phyloP scores from a whole-genome alignment of 2,797 vertebrate species.

The Acanthopagrus latus region DNA sequence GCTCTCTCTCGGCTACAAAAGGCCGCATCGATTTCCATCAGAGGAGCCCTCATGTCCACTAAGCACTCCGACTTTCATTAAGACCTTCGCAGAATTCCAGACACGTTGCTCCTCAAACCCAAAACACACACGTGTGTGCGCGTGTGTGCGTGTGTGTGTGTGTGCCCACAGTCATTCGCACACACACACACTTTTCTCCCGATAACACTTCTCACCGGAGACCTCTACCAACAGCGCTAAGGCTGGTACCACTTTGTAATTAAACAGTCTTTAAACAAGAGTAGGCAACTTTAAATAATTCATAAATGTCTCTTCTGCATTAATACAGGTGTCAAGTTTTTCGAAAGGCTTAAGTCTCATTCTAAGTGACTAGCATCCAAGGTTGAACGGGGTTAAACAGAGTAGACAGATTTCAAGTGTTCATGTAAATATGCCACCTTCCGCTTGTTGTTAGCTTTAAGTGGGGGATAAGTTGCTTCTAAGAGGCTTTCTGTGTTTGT shows the following conservation, averaged over 20 bases:
- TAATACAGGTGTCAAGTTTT: conserved; percentile 37
- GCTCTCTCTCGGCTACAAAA: conserved; percentile 72
- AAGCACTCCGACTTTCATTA: conserved; percentile 74
- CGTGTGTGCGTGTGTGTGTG: background rate
- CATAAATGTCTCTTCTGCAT: conserved; percentile 33
- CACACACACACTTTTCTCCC: conserved; percentile 19
- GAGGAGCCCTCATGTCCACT: conserved; percentile 67
- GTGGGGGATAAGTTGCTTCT: conserved; percentile 30
- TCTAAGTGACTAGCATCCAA: conserved; percentile 9
- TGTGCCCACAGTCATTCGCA: conserved; percentile 8
- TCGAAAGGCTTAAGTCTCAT: conserved; percentile 5
- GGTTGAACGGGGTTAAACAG: conserved; percentile 45
- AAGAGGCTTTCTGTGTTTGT: conserved; percentile 60
- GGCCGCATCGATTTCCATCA: conserved; percentile 83
- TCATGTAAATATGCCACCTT: conserved; percentile 42
- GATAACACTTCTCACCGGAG: conserved; percentile 8
- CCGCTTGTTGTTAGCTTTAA: conserved; percentile 43
- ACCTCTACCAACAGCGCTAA: conserved; percentile 17
- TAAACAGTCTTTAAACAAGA: conserved; percentile 32
- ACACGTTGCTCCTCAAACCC: conserved; percentile 35
- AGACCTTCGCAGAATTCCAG: conserved; percentile 67
- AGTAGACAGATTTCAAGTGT: conserved; percentile 30
- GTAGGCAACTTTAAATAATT: conserved; percentile 39
- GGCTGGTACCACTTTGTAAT: conserved; percentile 7
- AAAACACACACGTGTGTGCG: background rate